Base-by-base conservation (phyloP, 2,888 invertebrate species). In the Seladonia tumulorum region DNA sequence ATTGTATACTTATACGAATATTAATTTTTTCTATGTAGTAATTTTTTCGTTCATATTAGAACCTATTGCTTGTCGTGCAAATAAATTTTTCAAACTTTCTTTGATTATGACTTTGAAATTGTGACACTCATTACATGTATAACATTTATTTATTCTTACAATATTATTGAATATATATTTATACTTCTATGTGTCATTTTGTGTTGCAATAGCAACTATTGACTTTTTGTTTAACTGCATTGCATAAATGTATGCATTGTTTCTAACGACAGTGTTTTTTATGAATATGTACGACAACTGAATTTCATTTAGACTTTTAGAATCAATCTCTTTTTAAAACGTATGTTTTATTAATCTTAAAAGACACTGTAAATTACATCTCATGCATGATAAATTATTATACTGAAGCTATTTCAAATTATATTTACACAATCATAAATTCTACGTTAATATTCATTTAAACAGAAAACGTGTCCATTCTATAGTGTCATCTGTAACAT, bases 111-210 rank as follows among this genome's bases (percentile, higher is more conserved):
- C 76, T 77, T 60, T 53, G 18, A 70, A 71, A 79, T 35, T 76
- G 29, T 77, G 25, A 47, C 68, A 74, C 75, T 71, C 53, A 75
- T 57, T 88, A 81, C 71, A 81, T 86, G 73, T 85, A 82, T 84
- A 85, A 89, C 85, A 85, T 88, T 89, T 83, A 66, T 25, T 77
- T 81, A 39, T 35, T 66, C 42, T 80, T 70, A 73, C 10, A 75
- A 39, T 79, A 79, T n/a, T 73, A n/a, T 77, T 74, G 75, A 60
- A 57, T 29, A n/a, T 75, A 72, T n/a, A 57, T n/a, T 57, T 57
- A 57, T 76, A 78, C 63, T 68, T 70, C 8, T 47, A 70, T 53
- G 39, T 81, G 72, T 75, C 66, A 49, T 35, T 71, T 73, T 47
- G 42, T 35, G 72, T 78, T 66, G 14, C 42, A 18, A 80, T 68